Evolutionary conservation across 2,888 invertebrate genomes (phyloP).

Genomic region (Rhopalosiphum nymphaeae): DNA sequence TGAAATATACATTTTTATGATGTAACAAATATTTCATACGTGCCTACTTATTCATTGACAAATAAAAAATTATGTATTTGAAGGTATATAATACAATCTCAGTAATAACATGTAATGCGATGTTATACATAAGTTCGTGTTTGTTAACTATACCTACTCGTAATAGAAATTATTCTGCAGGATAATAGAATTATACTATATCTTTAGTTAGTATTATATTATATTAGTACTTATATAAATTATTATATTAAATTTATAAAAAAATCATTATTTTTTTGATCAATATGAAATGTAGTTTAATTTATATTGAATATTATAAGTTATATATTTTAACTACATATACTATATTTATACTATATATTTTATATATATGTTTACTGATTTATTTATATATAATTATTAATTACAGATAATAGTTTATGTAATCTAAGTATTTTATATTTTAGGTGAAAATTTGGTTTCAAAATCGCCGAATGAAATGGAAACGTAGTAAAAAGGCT

Average conservation of each 20-base stretch:
- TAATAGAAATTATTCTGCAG: not conserved
- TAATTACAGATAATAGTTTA: not conserved
- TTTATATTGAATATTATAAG: not conserved
- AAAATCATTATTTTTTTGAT: not conserved
- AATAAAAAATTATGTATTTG: not conserved
- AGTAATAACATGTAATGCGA: not conserved
- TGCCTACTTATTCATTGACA: not conserved
- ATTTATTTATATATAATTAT: too few species aligned
- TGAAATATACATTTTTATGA: not conserved
- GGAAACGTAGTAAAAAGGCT: constrained; percentile 97
- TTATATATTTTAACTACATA: too few species aligned
- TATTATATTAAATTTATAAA: not conserved
- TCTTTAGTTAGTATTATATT: not conserved
- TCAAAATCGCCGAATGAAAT: constrained; percentile 98
- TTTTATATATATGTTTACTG: too few species aligned
- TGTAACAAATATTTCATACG: not conserved
- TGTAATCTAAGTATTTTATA: not conserved
- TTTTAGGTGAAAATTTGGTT: constrained; percentile 97
- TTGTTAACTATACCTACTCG: not conserved
- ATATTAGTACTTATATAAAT: not conserved
- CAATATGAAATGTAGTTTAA: not conserved
- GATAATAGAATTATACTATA: not conserved
- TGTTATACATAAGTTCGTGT: not conserved
- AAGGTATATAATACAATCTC: not conserved
- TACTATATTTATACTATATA: too few species aligned